Evolutionary conservation across 2,888 invertebrate genomes (phyloP), one percentile per base, ranked within the genome.

Genomic region (Agriopis aurantiaria): DNA sequence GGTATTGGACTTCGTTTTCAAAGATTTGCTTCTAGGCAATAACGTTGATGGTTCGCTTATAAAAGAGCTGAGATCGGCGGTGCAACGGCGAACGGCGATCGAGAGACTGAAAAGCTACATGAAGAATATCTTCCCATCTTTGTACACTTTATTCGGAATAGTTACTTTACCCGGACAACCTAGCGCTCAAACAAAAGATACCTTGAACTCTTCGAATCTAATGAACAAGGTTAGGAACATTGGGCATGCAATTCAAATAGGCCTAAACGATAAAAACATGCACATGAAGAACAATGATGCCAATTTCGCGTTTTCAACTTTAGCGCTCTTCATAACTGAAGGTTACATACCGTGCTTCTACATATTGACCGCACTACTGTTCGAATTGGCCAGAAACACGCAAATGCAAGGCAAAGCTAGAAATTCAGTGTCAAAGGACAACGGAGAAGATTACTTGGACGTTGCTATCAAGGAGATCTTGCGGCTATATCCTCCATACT

Each of bases 1-100:
- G 85, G 85, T 92, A 90, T 89, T 94, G 91, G 93, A 94, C 84
- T 85, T 85, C 83, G 86, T 92, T 82, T 92, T 92, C 85, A 87
- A 87, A 80, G 88, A 89, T 85, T 86, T 92, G 79, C 88, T 93
- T 70, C 83, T 92, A 68, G 88, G 87, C 76, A 85, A 85, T 78
- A 86, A 85, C 73, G 75, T 78, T 68, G 86, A 88, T 75, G 83
- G 82, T 63, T 81, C 83, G 66, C 78, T 88, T 72, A 82, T 93
- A 78, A 86, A 82, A 68, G 80, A 84, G 69, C 75, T 91, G 68
- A 86, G 92, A 75, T 83, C 83, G 59, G 74, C 78, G 51, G 74
- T 90, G 72, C 87, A 88, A 78, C 85, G 82, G 52, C 84, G 86
- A 17, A 83, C 88, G 58, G 73, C 89, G 64, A 73, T 82, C 55